A percentile compares a stretch with the other conserved stretches of the same genome.
Conservation (phyloP, 2,113 vertebrate species). For the Phaethon lepturus region DNA sequence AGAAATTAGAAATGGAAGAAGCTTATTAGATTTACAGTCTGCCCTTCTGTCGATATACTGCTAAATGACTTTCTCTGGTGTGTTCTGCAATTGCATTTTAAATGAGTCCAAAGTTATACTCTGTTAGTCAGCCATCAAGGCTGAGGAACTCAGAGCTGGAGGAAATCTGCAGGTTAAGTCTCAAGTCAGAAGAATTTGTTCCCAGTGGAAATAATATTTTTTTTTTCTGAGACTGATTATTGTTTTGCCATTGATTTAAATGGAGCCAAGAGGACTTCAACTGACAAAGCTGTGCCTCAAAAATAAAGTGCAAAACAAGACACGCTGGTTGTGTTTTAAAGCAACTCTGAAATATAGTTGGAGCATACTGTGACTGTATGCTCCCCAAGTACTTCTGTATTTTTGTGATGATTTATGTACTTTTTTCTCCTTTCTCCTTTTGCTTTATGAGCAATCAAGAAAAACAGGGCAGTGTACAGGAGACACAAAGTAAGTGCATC, state of each 20-base stretch:
- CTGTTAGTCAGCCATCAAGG: not conserved
- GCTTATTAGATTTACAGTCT: constrained; percentile 5
- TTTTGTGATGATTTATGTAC: not conserved
- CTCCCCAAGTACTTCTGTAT: not conserved
- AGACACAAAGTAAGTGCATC: not conserved
- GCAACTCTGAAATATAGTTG: not conserved
- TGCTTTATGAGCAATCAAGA: not conserved
- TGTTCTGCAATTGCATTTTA: constrained; percentile 22
- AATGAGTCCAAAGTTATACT: not conserved
- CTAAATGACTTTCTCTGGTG: constrained; percentile 29
- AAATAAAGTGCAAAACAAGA: constrained; percentile 33
- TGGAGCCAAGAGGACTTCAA: constrained; percentile 39
- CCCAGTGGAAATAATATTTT: not conserved
- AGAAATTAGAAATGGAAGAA: constrained; percentile 33
- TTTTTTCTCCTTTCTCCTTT: not conserved
- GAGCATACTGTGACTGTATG: not conserved
- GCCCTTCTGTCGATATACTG: not conserved
- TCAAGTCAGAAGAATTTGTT: constrained; percentile 9
- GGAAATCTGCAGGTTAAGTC: not conserved
- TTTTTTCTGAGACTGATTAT: not conserved
- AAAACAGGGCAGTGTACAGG: not conserved
- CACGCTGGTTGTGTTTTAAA: not conserved
- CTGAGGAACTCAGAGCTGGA: not conserved
- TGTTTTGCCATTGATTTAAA: constrained; percentile 31
- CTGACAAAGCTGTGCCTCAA: not conserved